Conservation (phyloP, 2,797 vertebrate species). For the Lepus townsendii region DNA sequence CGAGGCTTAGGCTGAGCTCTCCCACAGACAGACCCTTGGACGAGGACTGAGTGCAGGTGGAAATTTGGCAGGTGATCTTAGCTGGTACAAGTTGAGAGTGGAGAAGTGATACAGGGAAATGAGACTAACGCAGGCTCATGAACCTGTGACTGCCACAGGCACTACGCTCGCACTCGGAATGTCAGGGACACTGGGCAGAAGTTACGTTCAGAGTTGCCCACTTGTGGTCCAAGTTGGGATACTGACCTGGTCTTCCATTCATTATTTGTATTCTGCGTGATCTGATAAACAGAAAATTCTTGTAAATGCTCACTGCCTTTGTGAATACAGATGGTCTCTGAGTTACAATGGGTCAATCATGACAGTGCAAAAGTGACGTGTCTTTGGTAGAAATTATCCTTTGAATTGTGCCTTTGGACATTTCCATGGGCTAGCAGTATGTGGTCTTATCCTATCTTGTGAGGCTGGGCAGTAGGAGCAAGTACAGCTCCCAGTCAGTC, state of each 20-base stretch:
- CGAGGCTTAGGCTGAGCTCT: neutral
- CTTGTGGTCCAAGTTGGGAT: neutral
- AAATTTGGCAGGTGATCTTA: neutral
- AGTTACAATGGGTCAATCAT: neutral
- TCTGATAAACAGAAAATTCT: neutral
- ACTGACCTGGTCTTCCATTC: neutral
- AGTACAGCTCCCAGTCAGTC: neutral
- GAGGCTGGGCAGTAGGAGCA: neutral
- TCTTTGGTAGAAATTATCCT: neutral
- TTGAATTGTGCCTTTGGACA: neutral
- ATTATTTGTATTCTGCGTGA: neutral
- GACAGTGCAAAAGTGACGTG: neutral
- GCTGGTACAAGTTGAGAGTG: neutral
- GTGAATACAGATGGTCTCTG: neutral
- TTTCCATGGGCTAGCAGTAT: neutral
- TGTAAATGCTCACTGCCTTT: neutral
- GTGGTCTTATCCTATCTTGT: neutral
- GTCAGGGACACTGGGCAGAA: neutral
- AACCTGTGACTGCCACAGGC: neutral
- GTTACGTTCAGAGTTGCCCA: neutral
- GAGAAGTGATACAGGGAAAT: neutral
- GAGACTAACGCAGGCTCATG: neutral
- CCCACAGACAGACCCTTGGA: accelerated
- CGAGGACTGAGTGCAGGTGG: neutral
- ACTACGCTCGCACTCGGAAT: accelerated